Evolutionary conservation across 2,113 vertebrate species (phyloP).

Genomic region (Rhinoderma darwinii): DNA sequence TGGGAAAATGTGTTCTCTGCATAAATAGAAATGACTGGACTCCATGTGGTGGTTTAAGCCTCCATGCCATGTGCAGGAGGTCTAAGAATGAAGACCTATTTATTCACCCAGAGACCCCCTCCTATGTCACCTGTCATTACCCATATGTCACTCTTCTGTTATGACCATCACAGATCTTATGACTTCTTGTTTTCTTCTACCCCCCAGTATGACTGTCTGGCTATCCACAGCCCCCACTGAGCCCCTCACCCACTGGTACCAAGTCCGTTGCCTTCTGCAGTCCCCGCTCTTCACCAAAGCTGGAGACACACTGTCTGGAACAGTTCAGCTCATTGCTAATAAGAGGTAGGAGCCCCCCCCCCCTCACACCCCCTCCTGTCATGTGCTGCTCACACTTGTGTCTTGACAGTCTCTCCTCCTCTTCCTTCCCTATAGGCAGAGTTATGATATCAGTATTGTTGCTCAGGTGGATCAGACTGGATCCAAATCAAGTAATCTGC

Average conservation of each 20-base stretch:
- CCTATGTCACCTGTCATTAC: too few species aligned
- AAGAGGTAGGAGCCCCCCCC: slow-evolving; percentile 76
- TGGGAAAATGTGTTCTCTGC: too few species aligned
- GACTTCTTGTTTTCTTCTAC: not conserved
- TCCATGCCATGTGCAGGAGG: too few species aligned
- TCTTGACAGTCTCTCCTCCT: not conserved
- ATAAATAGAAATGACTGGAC: too few species aligned
- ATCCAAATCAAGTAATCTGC: slow-evolving; percentile 93
- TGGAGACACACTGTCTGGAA: slow-evolving; percentile 93
- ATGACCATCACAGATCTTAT: too few species aligned
- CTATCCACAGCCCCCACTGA: slow-evolving; percentile 93
- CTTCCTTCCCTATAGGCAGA: slow-evolving; percentile 78
- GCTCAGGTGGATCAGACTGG: slow-evolving; percentile 96
- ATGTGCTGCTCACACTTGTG: not conserved
- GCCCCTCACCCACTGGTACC: slow-evolving; percentile 96
- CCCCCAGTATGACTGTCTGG: slow-evolving; percentile 88
- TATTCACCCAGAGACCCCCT: too few species aligned
- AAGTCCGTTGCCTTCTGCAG: slow-evolving; percentile 93
- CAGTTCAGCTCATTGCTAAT: slow-evolving; percentile 89
- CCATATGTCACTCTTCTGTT: too few species aligned
- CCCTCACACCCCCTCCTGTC: fast-evolving
- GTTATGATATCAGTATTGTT: slow-evolving; percentile 96
- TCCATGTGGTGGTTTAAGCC: too few species aligned
- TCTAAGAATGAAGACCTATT: too few species aligned
- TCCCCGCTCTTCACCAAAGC: slow-evolving; percentile 94